Conservation (phyloP, 2,113 vertebrate genomes). For the Psilopsiagon aurifrons region DNA sequence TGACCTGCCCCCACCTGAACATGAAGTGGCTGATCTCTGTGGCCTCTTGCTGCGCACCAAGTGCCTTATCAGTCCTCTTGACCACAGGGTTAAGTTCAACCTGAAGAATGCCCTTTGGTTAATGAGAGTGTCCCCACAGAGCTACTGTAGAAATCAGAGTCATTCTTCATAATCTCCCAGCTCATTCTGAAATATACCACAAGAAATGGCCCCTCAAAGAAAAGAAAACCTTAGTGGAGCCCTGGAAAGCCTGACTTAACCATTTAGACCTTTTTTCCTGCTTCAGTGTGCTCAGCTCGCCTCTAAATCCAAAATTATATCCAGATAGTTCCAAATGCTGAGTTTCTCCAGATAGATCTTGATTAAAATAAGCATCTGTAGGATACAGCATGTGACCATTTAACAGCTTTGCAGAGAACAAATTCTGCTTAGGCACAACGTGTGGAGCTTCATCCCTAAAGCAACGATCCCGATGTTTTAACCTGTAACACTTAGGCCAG, state of each 20-base stretch:
- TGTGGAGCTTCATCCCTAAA: neutral
- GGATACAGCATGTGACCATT: neutral
- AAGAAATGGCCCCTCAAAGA: neutral
- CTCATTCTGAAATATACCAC: neutral
- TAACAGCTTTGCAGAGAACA: neutral
- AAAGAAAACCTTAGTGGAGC: neutral
- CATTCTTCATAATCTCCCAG: neutral
- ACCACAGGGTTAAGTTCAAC: neutral
- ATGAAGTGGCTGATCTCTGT: neutral
- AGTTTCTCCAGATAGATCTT: neutral
- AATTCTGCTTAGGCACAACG: neutral
- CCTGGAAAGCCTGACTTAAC: neutral
- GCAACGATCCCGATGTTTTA: neutral
- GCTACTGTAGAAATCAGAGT: neutral
- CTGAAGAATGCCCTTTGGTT: neutral
- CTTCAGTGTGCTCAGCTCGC: neutral
- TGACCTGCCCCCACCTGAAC: fast-evolving
- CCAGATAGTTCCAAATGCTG: neutral
- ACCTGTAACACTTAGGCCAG: neutral
- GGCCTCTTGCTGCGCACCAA: neutral
- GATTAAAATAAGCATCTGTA: neutral
- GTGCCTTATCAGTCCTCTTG: neutral
- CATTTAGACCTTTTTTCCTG: neutral
- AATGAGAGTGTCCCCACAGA: neutral
- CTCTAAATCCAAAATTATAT: neutral